phyloP scores from a whole-genome alignment of 2,113 vertebrate genomes.

The Laterallus jamaicensis region DNA sequence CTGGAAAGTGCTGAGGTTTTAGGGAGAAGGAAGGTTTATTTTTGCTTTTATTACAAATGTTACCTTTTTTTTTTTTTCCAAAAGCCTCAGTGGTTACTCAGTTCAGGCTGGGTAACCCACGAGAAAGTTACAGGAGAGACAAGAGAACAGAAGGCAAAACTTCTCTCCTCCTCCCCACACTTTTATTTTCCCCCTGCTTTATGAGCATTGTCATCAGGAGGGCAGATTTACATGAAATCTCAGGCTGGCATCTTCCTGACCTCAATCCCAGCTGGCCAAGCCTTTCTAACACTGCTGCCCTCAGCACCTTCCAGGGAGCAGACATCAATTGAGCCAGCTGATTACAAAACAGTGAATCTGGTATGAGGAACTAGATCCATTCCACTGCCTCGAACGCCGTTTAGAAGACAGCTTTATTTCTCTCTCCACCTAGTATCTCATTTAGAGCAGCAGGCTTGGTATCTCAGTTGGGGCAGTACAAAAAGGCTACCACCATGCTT shows the following conservation, averaged over 20 bases:
- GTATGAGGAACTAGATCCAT: neutral
- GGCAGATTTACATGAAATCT: slow-evolving; percentile 13
- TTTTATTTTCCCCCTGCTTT: neutral
- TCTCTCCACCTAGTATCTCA: neutral
- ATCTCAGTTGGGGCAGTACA: neutral
- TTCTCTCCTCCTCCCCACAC: accelerated
- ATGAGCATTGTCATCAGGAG: neutral
- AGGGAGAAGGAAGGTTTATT: neutral
- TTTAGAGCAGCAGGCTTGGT: neutral
- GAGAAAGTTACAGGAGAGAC: neutral
- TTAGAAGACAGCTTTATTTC: neutral
- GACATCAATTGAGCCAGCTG: neutral
- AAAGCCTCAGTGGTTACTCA: neutral
- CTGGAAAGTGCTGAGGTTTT: neutral
- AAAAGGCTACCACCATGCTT: neutral
- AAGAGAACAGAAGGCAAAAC: neutral
- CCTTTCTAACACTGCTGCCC: neutral
- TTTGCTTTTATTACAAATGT: neutral
- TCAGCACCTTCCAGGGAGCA: neutral
- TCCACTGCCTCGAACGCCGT: neutral
- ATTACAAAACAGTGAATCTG: neutral
- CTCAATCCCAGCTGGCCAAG: slow-evolving; percentile 10
- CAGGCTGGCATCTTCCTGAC: neutral
- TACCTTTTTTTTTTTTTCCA: neutral
- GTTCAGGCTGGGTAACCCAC: neutral